These are phyloP conservation scores for Chunga burmeisteri DNA, from an alignment of 2,113 vertebrate genomes.

Conservation along the genomic window DNA sequence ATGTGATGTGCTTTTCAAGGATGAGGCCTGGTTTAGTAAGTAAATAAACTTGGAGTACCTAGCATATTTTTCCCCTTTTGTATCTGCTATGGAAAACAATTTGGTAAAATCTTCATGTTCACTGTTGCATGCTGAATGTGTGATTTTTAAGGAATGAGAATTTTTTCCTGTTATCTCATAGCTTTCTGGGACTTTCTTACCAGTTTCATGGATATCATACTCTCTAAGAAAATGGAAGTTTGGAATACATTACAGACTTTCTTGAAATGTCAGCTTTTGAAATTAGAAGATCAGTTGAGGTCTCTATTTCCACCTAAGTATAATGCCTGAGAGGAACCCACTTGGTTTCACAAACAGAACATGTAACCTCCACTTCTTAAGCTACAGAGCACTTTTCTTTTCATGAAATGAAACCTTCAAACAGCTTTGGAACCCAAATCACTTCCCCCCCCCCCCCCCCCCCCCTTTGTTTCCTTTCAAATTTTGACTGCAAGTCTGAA, in stretches of 20 bases:
- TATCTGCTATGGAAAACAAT: background rate
- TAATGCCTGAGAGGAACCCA: background rate
- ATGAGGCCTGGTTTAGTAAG: background rate
- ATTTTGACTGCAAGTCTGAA: background rate
- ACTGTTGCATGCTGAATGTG: background rate
- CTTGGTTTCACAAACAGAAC: background rate
- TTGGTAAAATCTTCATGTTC: background rate
- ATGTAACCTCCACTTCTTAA: background rate
- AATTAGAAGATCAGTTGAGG: background rate
- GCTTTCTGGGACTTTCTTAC: background rate
- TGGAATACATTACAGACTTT: background rate
- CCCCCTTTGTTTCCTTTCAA: background rate
- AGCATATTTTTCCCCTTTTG: background rate
- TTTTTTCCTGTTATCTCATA: background rate
- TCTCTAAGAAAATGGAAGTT: background rate
- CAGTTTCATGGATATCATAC: background rate
- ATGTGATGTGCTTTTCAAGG: background rate
- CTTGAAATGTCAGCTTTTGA: background rate
- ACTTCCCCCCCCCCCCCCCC: fast-evolving
- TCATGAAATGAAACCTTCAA: background rate
- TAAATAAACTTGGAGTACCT: background rate
- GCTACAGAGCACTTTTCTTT: background rate
- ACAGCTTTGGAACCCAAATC: background rate
- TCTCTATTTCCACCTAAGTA: background rate
- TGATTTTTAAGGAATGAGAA: background rate